Base-by-base conservation (phyloP, 2,888 invertebrate genomes). In the Xiphydria camelus region DNA sequence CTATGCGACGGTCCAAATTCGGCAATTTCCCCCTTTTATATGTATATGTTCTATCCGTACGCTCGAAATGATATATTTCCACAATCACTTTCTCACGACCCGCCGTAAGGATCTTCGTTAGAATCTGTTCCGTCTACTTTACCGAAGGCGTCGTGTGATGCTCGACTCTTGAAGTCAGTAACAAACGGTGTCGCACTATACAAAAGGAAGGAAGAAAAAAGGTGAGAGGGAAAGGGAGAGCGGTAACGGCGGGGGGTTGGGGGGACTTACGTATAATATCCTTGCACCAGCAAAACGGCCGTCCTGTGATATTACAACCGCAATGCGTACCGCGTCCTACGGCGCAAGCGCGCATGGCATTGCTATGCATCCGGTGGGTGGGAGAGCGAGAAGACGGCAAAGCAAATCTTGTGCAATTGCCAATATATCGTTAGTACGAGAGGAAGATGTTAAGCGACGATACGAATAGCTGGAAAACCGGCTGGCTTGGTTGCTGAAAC, bases 251-350 rank as follows among this genome's bases (percentile, higher is more conserved):
- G 21, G 20, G 36, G 4, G 7, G 3, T 5, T n/a, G n/a, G n/a
- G n/a, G n/a, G n/a, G n/a, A n/a, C 55, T 61, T 59, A 57, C 54
- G 52, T 62, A 52, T 62, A 59, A 67, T 62, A 63, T 63, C 56
- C 53, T 53, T 42, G 51, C 53, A 49, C 41, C 36, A 43, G 53
- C 52, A 58, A 60, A 59, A 59, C 50, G 53, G 52, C 48, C 55
- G 49, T 44, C 52, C 51, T 46, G 44, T 60, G 60, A 65, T 70
- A 69, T 70, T 70, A 64, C 66, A 69, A 71, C 71, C 68, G 71
- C 71, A 71, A 66, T 70, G 71, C 71, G 71, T 70, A 69, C 55
- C 55, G 58, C 38, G 59, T 51, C 49, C 55, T 19, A 42, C 40
- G 18, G 60, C 63, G 64, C 64, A 62, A 63, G 70, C 66, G 64